A percentile compares a stretch with the other conserved stretches of the same genome.
Evolutionary conservation across 2,113 vertebrate species (phyloP).

Genomic region (Phaetusa simplex): DNA sequence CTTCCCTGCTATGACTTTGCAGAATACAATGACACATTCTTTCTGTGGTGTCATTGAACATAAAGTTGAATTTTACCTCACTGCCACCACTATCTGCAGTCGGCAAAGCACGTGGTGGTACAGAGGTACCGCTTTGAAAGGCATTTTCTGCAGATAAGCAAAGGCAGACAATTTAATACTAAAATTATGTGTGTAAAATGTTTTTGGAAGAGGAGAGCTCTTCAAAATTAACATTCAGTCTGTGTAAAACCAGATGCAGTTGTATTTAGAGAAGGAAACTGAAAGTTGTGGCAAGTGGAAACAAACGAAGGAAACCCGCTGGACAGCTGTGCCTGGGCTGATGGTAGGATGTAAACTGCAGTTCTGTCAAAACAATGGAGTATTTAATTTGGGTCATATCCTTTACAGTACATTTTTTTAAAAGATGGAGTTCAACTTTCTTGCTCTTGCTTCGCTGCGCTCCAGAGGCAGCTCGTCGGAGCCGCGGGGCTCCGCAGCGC

Average conservation of each 20-base stretch:
- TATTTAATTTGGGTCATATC: background rate
- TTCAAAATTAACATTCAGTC: background rate
- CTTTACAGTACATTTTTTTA: background rate
- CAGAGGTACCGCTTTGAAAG: background rate
- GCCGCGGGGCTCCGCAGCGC: background rate
- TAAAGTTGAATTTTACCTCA: background rate
- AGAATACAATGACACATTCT: background rate
- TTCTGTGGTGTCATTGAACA: background rate
- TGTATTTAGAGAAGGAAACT: conserved; percentile 21
- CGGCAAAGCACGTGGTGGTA: background rate
- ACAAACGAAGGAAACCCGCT: background rate
- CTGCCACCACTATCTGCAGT: background rate
- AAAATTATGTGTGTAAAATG: background rate
- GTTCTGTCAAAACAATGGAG: background rate
- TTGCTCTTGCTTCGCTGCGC: background rate
- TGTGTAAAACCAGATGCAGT: background rate
- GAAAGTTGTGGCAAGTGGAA: background rate
- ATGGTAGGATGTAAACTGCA: background rate
- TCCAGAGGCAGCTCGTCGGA: background rate
- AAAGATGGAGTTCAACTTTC: background rate
- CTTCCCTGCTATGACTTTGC: background rate
- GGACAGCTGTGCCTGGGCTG: background rate
- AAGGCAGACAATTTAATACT: background rate
- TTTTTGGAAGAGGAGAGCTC: background rate
- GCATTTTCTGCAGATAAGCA: background rate